Base-by-base conservation (phyloP, 92 coral and sea anemone genomes). In the Nematostella vectensis region DNA sequence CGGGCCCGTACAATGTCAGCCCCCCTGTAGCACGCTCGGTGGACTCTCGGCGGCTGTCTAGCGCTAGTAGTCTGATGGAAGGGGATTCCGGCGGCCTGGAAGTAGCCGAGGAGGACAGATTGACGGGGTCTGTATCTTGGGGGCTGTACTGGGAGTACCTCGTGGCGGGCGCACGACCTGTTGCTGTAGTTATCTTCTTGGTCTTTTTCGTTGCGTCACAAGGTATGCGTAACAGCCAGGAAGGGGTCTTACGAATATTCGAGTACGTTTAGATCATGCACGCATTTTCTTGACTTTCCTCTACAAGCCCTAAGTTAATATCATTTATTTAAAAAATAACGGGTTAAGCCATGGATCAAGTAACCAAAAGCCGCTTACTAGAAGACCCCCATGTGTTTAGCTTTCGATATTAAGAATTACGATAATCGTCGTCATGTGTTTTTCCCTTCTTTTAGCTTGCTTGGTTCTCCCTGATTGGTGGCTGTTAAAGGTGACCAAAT, bases 401-500 rank as follows among this genome's bases (percentile, higher is more conserved):
- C n/a, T n/a, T n/a, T n/a, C n/a, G n/a, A n/a, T n/a, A n/a, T n/a
- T n/a, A n/a, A n/a, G n/a, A n/a, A n/a, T n/a, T n/a, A n/a, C n/a
- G n/a, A n/a, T n/a, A n/a, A n/a, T n/a, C n/a, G n/a, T n/a, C n/a
- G n/a, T n/a, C n/a, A n/a, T n/a, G n/a, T n/a, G n/a, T n/a, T n/a
- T n/a, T n/a, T n/a, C n/a, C n/a, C n/a, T n/a, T 17, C 31, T 29
- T 40, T 1, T 52, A 76, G 82, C 60, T 13, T 65, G 27, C 23
- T 62, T 76, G 12, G 56, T 76, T 25, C 27, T 61, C 28, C 73
- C 76, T 26, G 82, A 76, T 45, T 76, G 67, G 76, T 76, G 82
- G 82, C 59, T 76, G 24, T 44, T 72, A 13, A 61, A 48, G 42
- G 59, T 71, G 48, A 27, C 82, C 11, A 52, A 43, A 8, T 48